A percentile compares a stretch with the other conserved stretches of the same genome.
phyloP scores from a whole-genome alignment of 2,888 invertebrate species.

The Heliothis peltigera region DNA sequence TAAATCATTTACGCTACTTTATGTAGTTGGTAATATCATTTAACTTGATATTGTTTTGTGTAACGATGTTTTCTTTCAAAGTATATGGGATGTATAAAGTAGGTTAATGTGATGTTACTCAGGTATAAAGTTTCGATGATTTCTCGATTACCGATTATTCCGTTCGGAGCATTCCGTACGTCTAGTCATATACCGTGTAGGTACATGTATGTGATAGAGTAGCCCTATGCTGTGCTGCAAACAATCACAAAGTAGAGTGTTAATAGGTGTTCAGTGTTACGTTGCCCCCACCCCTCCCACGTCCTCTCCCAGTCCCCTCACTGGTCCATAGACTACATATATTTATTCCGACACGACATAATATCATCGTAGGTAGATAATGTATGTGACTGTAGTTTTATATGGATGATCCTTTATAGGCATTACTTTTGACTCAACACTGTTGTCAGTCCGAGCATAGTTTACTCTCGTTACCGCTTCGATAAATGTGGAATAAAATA shows the following conservation, averaged over 20 bases:
- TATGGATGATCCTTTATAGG: conserved; percentile 70
- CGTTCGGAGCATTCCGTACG: conserved; percentile 76
- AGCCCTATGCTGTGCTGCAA: conserved; percentile 77
- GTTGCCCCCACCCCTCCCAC: conserved; percentile 47
- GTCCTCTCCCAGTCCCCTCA: conserved; percentile 37
- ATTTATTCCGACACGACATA: conserved; percentile 69
- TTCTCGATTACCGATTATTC: conserved; percentile 66
- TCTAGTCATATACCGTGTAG: conserved; percentile 83
- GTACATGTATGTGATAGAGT: conserved; percentile 80
- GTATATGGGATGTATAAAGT: conserved; percentile 87
- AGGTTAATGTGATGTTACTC: conserved; percentile 77
- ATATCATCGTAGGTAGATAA: conserved; percentile 81
- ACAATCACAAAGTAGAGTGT: conserved; percentile 77
- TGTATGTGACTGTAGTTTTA: conserved; percentile 84
- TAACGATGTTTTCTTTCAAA: conserved; percentile 59
- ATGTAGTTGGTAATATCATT: conserved; percentile 70
- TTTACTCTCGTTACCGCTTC: conserved; percentile 81
- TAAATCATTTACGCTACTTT: conserved; percentile 70
- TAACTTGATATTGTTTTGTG: conserved; percentile 65
- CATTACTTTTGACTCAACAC: conserved; percentile 68
- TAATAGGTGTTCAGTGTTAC: conserved; percentile 71
- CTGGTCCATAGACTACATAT: conserved; percentile 69
- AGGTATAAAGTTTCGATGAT: conserved; percentile 50
- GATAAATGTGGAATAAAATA: conserved; percentile 79
- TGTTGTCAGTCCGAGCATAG: conserved; percentile 76